These are phyloP conservation scores for Mormyrops boulengeri DNA, from an alignment of 2,797 vertebrate species.

Conservation along the genomic window DNA sequence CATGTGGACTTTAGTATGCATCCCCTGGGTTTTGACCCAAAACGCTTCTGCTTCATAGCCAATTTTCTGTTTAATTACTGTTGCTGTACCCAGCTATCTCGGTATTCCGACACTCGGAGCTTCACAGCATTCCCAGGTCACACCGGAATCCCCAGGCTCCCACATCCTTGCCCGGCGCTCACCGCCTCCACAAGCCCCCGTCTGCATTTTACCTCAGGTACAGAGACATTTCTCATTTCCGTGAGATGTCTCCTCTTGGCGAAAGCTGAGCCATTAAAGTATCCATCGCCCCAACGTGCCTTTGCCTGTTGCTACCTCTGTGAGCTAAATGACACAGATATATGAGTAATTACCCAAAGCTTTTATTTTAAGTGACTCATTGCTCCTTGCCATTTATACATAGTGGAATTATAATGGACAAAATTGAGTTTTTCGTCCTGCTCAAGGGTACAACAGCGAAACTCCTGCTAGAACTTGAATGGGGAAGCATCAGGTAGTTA, in stretches of 20 bases:
- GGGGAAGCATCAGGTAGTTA: not conserved
- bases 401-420: not conserved
- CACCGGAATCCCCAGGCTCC: not conserved
- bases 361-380: not conserved
- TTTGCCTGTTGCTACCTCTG: not conserved
- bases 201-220: not conserved
- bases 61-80: not conserved
- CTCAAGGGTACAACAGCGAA: not conserved
- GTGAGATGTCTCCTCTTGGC: not conserved
- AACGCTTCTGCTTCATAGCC: not conserved
- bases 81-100: not conserved
- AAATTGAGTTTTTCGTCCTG: not conserved
- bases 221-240: not conserved
- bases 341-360: not conserved
- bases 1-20: not conserved
- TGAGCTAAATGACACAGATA: not conserved
- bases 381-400: not conserved
- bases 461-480: not conserved
- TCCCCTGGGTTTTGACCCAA: not conserved
- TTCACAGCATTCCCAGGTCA: not conserved
- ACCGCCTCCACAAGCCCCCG: not conserved
- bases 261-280: not conserved
- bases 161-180: not conserved
- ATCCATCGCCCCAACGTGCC: not conserved
- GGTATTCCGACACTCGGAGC: not conserved